Conservation (phyloP, 2,113 vertebrate genomes). For the Elephas maximus region DNA sequence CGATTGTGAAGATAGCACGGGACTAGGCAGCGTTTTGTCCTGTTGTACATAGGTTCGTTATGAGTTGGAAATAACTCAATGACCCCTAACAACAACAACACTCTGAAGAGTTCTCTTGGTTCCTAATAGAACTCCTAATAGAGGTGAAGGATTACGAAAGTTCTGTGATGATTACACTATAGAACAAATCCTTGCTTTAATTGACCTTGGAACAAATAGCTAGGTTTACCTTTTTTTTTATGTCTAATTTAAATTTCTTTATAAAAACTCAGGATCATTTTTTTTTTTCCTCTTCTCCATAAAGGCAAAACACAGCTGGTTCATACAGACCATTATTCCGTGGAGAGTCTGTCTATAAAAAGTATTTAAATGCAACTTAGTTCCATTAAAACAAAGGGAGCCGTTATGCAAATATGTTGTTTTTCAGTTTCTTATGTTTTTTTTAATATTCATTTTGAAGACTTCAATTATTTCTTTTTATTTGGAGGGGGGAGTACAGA, state of each 20-base stretch:
- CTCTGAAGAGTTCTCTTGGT: background rate
- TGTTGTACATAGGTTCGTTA: too few relatives aligned
- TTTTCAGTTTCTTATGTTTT: constrained; percentile 27
- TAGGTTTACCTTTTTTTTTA: background rate
- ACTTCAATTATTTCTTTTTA: background rate
- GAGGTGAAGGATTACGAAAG: background rate
- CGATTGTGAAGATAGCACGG: too few relatives aligned
- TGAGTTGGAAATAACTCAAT: too few relatives aligned
- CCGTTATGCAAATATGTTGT: background rate
- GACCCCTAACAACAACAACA: too few relatives aligned
- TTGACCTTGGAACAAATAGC: background rate
- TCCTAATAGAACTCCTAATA: background rate
- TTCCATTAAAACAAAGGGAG: constrained; percentile 45
- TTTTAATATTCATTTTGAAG: background rate
- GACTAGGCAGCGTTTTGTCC: too few relatives aligned
- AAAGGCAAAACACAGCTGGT: constrained; percentile 51
- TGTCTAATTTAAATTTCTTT: constrained; percentile 53
- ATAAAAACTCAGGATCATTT: background rate
- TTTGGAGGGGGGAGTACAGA: background rate
- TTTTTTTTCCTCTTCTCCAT: background rate
- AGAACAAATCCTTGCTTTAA: background rate
- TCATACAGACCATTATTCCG: constrained; percentile 14
- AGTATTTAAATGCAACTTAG: background rate
- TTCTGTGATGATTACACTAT: background rate
- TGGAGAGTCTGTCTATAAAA: background rate